phyloP scores from a whole-genome alignment of 2,888 invertebrate genomes.

The Hoplodrina ambigua region DNA sequence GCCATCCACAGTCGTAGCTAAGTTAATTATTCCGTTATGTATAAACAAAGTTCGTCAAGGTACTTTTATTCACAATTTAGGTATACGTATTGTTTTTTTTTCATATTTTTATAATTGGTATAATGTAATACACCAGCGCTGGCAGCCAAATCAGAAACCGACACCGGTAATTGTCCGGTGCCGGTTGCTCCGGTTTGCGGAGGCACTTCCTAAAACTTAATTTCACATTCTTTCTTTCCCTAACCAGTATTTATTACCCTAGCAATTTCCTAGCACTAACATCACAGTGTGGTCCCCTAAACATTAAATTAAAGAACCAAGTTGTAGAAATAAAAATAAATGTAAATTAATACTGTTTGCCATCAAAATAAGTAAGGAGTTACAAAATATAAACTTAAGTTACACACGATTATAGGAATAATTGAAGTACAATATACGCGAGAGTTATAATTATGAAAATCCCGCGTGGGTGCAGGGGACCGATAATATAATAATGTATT shows the following conservation, averaged over 20 bases:
- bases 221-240: slow-evolving; percentile 11
- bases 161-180: too few relatives aligned
- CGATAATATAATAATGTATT: slow-evolving; percentile 15
- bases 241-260: slow-evolving; percentile 55
- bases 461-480: slow-evolving; percentile 31
- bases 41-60: too few relatives aligned
- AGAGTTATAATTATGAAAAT: slow-evolving; percentile 6
- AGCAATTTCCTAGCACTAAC: slow-evolving; percentile 72
- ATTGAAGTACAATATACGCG: slow-evolving; percentile 25
- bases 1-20: background rate
- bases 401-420: slow-evolving; percentile 27
- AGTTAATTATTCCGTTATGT: too few relatives aligned
- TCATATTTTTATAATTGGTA: too few relatives aligned
- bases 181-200: background rate
- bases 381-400: slow-evolving; percentile 25
- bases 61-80: too few relatives aligned
- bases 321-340: slow-evolving; percentile 36
- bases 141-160: too few relatives aligned
- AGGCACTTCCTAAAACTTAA: background rate
- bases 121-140: too few relatives aligned
- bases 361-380: slow-evolving; percentile 38
- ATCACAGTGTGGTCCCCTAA: slow-evolving; percentile 75
- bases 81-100: too few relatives aligned
- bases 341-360: slow-evolving; percentile 64
- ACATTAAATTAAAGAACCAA: slow-evolving; percentile 43